Percentiles rank a stretch among this genome's conserved stretches.
phyloP scores from a whole-genome alignment of 2,113 vertebrate species.

The Myotis yumanensis region DNA sequence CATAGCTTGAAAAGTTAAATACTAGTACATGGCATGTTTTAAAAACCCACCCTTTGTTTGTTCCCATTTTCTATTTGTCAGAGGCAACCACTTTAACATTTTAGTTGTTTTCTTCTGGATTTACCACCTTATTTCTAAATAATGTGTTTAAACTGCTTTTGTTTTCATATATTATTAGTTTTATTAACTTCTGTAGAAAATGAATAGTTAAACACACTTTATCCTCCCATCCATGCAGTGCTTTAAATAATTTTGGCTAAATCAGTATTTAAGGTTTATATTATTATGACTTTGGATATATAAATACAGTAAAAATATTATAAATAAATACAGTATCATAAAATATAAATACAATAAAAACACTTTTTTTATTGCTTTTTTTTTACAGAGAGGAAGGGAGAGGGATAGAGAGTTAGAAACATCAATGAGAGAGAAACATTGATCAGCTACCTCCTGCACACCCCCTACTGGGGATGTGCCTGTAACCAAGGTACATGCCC shows the following conservation, averaged over 20 bases:
- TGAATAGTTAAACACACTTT: conserved; percentile 7
- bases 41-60: neutral
- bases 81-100: conserved; percentile 6
- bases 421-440: too few relatives aligned
- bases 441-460: too few relatives aligned
- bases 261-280: neutral
- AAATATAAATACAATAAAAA: conserved; percentile 19
- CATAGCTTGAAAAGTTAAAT: neutral
- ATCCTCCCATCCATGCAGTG: neutral
- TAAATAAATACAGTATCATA: neutral
- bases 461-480: too few relatives aligned
- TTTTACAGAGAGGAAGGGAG: too few relatives aligned
- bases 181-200: neutral
- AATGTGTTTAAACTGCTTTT: neutral
- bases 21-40: neutral
- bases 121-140: conserved; percentile 16
- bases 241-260: conserved; percentile 1
- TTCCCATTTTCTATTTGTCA: neutral
- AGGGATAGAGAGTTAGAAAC: too few relatives aligned
- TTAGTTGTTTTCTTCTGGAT: conserved; percentile 14
- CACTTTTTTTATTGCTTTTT: neutral
- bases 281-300: neutral
- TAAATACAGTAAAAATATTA: neutral
- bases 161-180: neutral
- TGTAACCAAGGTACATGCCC: too few relatives aligned